Evolutionary conservation across 2,888 invertebrate genomes (phyloP).

Genomic region (Nomada fabriciana): DNA sequence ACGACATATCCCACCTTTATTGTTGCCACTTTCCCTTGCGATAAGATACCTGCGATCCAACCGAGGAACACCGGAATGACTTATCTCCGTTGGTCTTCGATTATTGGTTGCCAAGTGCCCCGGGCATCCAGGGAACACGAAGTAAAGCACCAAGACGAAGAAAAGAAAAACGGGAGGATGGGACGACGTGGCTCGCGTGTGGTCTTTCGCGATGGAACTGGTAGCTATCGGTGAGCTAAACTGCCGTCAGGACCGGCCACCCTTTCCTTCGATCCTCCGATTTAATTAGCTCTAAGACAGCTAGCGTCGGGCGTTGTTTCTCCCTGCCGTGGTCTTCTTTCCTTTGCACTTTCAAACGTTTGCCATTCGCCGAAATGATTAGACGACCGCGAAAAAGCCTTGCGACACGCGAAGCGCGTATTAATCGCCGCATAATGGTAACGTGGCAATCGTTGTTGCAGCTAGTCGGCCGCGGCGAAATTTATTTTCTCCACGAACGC

Average conservation of each 20-base stretch:
- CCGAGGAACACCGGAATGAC: constrained; percentile 30
- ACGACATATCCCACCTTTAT: constrained; percentile 42
- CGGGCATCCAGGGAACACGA: constrained; percentile 40
- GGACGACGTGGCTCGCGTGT: constrained; percentile 62
- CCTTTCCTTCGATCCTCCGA: constrained; percentile 13
- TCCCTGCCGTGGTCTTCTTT: neutral
- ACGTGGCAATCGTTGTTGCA: constrained; percentile 37
- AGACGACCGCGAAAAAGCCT: neutral
- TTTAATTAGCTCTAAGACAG: constrained; percentile 16
- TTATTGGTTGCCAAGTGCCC: constrained; percentile 59
- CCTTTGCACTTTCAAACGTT: neutral
- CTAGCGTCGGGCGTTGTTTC: neutral
- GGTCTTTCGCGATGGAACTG: constrained; percentile 56
- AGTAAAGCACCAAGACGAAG: constrained; percentile 36
- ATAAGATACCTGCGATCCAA: constrained; percentile 44
- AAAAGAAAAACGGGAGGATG: constrained; percentile 41
- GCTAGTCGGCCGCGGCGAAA: constrained; percentile 30
- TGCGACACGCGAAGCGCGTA: neutral
- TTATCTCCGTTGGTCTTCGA: constrained; percentile 52
- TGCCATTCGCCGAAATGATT: neutral
- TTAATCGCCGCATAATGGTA: constrained; percentile 19
- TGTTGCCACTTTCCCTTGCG: constrained; percentile 47
- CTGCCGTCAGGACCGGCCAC: constrained; percentile 46
- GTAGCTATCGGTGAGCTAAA: constrained; percentile 58
- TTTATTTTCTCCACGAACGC: constrained; percentile 37